Evolutionary conservation across 2,113 vertebrate species (phyloP).

Genomic region (Proterorhinus semilunaris): DNA sequence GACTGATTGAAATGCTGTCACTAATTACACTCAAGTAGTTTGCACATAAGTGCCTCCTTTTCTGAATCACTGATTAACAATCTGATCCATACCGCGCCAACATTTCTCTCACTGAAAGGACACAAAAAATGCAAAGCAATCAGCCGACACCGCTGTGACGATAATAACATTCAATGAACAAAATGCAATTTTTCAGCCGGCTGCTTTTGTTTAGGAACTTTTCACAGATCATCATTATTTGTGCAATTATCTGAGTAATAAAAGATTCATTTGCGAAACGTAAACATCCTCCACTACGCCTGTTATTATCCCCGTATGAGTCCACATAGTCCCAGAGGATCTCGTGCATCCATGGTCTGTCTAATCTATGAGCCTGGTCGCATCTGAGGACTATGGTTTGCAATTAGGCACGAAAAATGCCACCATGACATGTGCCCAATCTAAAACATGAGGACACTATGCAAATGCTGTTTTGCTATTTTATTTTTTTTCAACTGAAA

Average conservation of each 20-base stretch:
- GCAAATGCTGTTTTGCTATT: no score
- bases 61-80: conserved; percentile 40
- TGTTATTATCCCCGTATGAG: conserved; percentile 28
- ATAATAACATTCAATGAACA: conserved; percentile 54
- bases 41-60: conserved; percentile 15
- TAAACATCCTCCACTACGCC: conserved; percentile 44
- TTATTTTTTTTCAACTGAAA: no score
- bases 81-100: conserved; percentile 35
- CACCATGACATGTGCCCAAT: conserved; percentile 16
- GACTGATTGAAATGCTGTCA: conserved; percentile 31
- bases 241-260: conserved; percentile 58
- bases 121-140: conserved; percentile 42
- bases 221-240: conserved; percentile 61
- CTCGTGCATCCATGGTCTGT: conserved; percentile 12
- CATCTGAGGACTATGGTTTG: conserved; percentile 38
- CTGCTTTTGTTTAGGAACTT: conserved; percentile 62
- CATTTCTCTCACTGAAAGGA: conserved; percentile 56
- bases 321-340: neutral
- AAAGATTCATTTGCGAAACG: conserved; percentile 40
- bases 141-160: conserved; percentile 47
- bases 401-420: conserved; percentile 65
- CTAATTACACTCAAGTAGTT: conserved; percentile 41
- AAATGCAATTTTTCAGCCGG: conserved; percentile 66
- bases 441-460: no score
- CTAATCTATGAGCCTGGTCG: neutral